Evolutionary conservation across 1,140 invertebrate genomes (phyloP).

Genomic region (Cyclargus thomasi): DNA sequence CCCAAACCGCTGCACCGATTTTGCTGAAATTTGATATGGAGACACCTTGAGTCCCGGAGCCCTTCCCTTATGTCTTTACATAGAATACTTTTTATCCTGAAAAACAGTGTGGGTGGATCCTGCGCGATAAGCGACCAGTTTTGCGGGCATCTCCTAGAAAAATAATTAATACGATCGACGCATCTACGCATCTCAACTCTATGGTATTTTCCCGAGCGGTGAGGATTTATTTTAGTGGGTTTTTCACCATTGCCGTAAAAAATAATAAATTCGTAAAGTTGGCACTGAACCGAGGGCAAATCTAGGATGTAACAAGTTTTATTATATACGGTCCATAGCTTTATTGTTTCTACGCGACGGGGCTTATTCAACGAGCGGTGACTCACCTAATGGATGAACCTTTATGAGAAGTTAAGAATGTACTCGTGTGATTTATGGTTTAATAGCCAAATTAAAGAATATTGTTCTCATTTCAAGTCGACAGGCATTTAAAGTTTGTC

Average conservation of each 20-base stretch:
- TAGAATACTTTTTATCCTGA: too few species aligned
- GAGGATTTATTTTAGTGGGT: constrained; percentile 3
- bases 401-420: not conserved
- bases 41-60: too few species aligned
- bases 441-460: too few species aligned
- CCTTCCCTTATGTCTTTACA: too few species aligned
- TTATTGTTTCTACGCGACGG: not conserved
- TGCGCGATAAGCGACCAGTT: too few species aligned
- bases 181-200: not conserved
- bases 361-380: not conserved
- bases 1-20: too few species aligned
- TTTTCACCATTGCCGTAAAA: constrained; percentile 4
- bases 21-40: too few species aligned
- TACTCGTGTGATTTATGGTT: too few species aligned
- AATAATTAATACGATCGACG: not conserved
- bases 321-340: not conserved
- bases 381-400: not conserved
- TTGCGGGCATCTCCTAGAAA: too few species aligned
- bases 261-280: constrained; percentile 5
- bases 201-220: not conserved
- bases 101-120: too few species aligned
- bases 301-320: constrained; percentile 5
- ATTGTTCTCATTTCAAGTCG: too few species aligned
- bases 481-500: too few species aligned
- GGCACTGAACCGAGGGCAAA: not conserved